These are phyloP conservation scores for Hafferia zeledoni DNA, from an alignment of 2,797 vertebrate genomes.

Conservation along the genomic window DNA sequence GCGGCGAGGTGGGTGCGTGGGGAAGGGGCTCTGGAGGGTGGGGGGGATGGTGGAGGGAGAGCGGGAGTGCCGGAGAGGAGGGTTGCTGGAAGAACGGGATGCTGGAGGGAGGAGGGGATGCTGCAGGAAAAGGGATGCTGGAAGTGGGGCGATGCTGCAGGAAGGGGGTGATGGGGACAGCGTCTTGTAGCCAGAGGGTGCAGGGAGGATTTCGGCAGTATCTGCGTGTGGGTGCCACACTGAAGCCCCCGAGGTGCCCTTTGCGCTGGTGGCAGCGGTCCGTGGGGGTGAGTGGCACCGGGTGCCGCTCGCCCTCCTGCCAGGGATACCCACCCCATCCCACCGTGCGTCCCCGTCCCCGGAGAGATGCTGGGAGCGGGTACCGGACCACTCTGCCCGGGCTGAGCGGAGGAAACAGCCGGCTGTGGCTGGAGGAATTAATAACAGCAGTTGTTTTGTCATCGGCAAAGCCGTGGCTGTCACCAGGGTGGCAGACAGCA, in stretches of 20 bases:
- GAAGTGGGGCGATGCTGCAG: background rate
- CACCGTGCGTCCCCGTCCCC: background rate
- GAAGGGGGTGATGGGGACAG: background rate
- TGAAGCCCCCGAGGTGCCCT: accelerated
- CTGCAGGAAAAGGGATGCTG: background rate
- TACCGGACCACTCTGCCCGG: accelerated
- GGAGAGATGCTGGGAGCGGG: background rate
- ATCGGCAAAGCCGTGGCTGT: background rate
- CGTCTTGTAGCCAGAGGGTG: too few relatives aligned
- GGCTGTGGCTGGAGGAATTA: background rate
- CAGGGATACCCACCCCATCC: background rate
- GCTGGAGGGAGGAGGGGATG: too few relatives aligned
- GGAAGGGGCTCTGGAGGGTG: background rate
- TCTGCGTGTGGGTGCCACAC: background rate
- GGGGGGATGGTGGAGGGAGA: background rate
- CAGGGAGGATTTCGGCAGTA: background rate
- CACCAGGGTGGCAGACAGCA: background rate
- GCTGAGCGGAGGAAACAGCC: background rate
- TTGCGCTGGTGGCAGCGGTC: background rate
- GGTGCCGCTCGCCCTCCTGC: background rate
- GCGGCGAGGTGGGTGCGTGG: background rate
- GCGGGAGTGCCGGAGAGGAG: background rate
- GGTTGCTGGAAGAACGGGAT: background rate
- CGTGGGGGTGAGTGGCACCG: background rate
- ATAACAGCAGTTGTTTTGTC: background rate